phyloP scores from a whole-genome alignment of 1,140 invertebrate genomes.

The Acromyrmex heyeri region DNA sequence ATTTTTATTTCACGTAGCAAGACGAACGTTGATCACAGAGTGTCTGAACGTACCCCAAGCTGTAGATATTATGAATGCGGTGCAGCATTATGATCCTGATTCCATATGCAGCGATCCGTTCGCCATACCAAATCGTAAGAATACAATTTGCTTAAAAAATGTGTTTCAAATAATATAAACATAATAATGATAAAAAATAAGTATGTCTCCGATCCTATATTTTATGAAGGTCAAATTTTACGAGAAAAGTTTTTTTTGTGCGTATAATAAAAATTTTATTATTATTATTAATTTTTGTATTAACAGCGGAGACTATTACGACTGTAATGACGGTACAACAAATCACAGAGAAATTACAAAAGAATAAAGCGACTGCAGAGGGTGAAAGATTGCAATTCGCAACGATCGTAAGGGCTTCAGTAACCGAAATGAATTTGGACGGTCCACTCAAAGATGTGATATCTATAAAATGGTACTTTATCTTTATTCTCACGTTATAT shows the following conservation, averaged over 20 bases:
- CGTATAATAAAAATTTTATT: not conserved
- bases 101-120: constrained; percentile 79
- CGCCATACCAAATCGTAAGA: constrained; percentile 82
- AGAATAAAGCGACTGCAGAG: constrained; percentile 17
- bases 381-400: constrained; percentile 83
- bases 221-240: not conserved
- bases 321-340: constrained; percentile 85
- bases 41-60: constrained; percentile 83
- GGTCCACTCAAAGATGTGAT: constrained; percentile 66
- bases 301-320: constrained; percentile 82
- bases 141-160: not conserved
- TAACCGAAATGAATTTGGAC: constrained; percentile 86
- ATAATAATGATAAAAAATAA: not conserved
- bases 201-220: not conserved
- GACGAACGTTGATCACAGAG: constrained; percentile 85
- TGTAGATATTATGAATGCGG: constrained; percentile 73
- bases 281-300: constrained; percentile 27
- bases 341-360: constrained; percentile 82
- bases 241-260: not conserved
- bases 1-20: constrained; percentile 45
- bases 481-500: constrained; percentile 26
- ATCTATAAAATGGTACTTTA: constrained; percentile 80
- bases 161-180: not conserved
- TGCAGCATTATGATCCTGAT: constrained; percentile 73
- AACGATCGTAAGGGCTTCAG: constrained; percentile 81